These are phyloP conservation scores for Cinara cedri DNA, from an alignment of 2,888 invertebrate species.

Conservation along the genomic window DNA sequence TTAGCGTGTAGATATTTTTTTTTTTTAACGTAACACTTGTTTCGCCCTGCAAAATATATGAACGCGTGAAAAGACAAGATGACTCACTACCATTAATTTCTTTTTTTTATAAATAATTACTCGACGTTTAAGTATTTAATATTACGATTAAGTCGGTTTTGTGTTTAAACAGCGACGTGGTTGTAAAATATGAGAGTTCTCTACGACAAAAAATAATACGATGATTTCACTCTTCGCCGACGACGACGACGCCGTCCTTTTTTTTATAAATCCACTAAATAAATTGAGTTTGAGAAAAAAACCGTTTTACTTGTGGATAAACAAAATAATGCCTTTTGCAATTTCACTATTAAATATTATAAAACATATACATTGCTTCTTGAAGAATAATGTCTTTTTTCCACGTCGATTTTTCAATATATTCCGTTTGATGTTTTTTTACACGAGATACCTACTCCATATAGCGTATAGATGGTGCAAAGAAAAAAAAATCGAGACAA, in stretches of 20 bases:
- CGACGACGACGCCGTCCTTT: neutral
- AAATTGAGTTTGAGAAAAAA: neutral
- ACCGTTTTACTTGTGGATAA: too few relatives aligned
- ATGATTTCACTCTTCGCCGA: neutral
- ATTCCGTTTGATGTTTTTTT: conserved; percentile 8
- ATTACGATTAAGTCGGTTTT: conserved; percentile 13
- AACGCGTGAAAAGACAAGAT: too few relatives aligned
- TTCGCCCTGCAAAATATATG: neutral
- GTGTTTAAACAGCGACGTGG: neutral
- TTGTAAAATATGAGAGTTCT: conserved; percentile 4
- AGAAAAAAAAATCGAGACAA: neutral
- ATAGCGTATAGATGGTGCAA: neutral
- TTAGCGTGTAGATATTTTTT: neutral
- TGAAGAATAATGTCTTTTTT: neutral
- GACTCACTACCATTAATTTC: too few relatives aligned
- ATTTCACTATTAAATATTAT: too few relatives aligned
- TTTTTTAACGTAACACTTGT: neutral
- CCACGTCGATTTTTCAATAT: neutral
- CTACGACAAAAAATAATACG: neutral
- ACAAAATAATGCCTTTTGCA: too few relatives aligned
- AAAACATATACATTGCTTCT: neutral
- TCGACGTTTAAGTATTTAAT: neutral
- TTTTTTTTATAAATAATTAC: conserved; percentile 2
- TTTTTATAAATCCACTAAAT: neutral
- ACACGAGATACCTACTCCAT: neutral